phyloP scores from a whole-genome alignment of 2,797 vertebrate genomes.

The Artibeus lituratus region DNA sequence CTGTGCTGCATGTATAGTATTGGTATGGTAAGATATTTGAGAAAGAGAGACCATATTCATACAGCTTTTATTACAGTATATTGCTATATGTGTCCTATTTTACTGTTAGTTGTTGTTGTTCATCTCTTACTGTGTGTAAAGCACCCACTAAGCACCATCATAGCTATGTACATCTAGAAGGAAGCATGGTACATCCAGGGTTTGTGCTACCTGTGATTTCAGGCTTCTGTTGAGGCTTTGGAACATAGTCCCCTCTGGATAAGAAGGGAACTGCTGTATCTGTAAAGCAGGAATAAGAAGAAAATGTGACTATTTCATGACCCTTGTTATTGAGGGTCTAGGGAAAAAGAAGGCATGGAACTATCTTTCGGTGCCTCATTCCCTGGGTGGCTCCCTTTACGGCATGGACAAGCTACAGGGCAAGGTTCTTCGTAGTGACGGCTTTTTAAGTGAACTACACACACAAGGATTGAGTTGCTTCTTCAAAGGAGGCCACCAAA shows the following conservation, averaged over 20 bases:
- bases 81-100: neutral
- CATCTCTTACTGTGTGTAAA: neutral
- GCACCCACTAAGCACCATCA: neutral
- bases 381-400: neutral
- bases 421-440: neutral
- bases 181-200: neutral
- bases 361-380: neutral
- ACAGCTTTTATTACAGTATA: neutral
- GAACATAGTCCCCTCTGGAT: neutral
- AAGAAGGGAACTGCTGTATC: neutral
- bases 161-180: neutral
- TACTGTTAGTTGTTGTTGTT: neutral
- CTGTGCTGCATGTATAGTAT: neutral
- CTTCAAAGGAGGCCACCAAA: neutral
- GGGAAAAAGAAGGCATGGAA: neutral
- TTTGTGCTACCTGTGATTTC: neutral
- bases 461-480: constrained; percentile 41
- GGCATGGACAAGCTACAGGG: neutral
- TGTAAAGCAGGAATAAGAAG: neutral
- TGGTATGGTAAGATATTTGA: neutral
- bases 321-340: neutral
- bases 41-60: neutral
- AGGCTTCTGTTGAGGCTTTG: neutral
- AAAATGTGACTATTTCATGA: neutral
- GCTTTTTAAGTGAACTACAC: constrained; percentile 50